Evolutionary conservation across 1,140 invertebrate genomes (phyloP).

Genomic region (Lepidostoma basale): DNA sequence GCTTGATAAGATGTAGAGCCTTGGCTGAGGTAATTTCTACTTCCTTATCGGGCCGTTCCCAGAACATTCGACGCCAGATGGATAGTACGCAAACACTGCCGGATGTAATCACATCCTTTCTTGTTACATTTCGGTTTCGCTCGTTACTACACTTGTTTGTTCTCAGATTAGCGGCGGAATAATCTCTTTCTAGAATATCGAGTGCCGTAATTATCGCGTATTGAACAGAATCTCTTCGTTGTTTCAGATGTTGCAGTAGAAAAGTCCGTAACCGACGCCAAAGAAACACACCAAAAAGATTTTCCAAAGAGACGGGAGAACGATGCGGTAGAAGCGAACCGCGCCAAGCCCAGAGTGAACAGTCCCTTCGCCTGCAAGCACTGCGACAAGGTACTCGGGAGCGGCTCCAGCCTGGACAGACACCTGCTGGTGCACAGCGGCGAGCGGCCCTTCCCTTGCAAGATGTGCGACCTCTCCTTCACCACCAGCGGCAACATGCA

Average conservation of each 20-base stretch:
- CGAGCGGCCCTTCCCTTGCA: slow-evolving; percentile 78
- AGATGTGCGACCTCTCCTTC: slow-evolving; percentile 80
- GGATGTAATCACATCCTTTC: slow-evolving; percentile 16
- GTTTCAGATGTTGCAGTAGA: slow-evolving; percentile 34
- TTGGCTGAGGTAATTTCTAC: slow-evolving; percentile 1
- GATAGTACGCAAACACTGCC: neutral
- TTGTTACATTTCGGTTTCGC: neutral
- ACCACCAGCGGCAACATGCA: slow-evolving; percentile 91
- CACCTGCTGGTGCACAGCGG: slow-evolving; percentile 79
- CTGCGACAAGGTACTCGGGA: slow-evolving; percentile 20
- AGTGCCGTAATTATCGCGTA: no score
- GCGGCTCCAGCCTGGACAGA: slow-evolving; percentile 62
- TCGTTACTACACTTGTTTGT: neutral
- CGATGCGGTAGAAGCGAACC: slow-evolving; percentile 9
- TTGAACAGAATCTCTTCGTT: no score
- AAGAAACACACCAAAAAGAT: slow-evolving; percentile 34
- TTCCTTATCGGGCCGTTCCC: neutral
- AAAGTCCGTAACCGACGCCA: slow-evolving; percentile 26
- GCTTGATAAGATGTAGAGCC: neutral
- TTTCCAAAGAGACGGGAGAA: slow-evolving; percentile 32
- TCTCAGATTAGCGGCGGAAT: no score
- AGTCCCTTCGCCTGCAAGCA: slow-evolving; percentile 15
- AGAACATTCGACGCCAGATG: neutral
- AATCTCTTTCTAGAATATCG: no score
- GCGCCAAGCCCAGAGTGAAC: neutral